Base-by-base conservation (phyloP, 2,113 vertebrate genomes). In the Pterocles orientalis region DNA sequence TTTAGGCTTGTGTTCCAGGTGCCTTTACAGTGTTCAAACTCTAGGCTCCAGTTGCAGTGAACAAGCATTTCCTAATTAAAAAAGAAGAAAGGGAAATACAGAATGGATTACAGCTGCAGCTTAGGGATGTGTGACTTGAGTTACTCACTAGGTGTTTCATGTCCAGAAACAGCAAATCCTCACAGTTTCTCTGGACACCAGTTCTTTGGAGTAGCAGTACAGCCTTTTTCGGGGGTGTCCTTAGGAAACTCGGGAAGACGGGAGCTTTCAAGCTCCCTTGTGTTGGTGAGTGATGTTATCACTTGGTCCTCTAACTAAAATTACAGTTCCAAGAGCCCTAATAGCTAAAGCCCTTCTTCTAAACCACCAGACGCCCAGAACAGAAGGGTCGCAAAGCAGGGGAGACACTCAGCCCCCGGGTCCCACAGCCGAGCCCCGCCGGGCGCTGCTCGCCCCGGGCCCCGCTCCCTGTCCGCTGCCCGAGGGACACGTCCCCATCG, bases 271-370 rank as follows among this genome's bases (percentile, higher is more conserved):
- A 41, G 24, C 60, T 53, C n/a, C 1, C 26, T 14, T 25, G 4
- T 14, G 29, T 58, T 3, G 43, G 10, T 2, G 10, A 41, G n/a
- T 0, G 60, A 36, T 12, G 45, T 0, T 12, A 5, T 5, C 39
- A 3, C 28, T 47, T 1, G 26, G 5, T 43, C 9, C 50, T 25
- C 45, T 6, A 4, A 3, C 53, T 43, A 36, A 33, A 36, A 39
- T 1, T 2, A 7, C 47, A 13, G 23, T 3, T 29, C 2, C 15
- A 4, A 60, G 23, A 79, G 29, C 51, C 53, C 4, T 5, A 10
- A 3, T 2, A 12, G 54, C 69, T 2, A 51, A 12, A 79, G 16
- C 82, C 24, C 31, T 50, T 31, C 8, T 56, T 36, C 14, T 1
- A 3, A 29, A 2, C 5, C 23, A 2, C 36, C 1, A 14, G 10